These are phyloP conservation scores for Cylas formicarius DNA, from an alignment of 1,140 invertebrate species.

Conservation along the genomic window DNA sequence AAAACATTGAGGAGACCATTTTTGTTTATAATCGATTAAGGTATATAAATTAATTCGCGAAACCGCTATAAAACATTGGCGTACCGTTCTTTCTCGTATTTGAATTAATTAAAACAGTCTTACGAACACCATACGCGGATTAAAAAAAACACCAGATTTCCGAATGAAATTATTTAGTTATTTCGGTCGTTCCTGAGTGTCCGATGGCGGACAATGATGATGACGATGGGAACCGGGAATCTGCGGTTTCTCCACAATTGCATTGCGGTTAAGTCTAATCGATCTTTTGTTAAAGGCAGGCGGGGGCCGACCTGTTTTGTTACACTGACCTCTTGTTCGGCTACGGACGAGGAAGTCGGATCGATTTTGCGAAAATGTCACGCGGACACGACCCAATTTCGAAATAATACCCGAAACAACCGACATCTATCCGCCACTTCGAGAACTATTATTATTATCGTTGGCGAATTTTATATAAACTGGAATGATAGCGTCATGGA, in stretches of 20 bases:
- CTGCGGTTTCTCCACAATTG: conserved; percentile 14
- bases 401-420: too few species aligned
- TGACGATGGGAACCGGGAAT: conserved; percentile 17
- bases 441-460: not conserved
- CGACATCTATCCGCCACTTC: not conserved
- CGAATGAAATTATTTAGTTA: not conserved
- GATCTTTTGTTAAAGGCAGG: conserved; percentile 4
- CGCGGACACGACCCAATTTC: too few species aligned
- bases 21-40: too few species aligned
- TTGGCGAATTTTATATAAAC: not conserved
- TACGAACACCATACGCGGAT: not conserved
- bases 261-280: conserved; percentile 16
- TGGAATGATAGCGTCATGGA: not conserved
- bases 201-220: too few species aligned
- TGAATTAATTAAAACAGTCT: conserved; percentile 4
- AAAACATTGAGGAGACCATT: too few species aligned
- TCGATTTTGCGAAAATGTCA: too few species aligned
- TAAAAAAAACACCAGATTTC: not conserved
- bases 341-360: not conserved
- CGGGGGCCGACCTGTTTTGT: not conserved
- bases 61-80: too few species aligned
- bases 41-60: too few species aligned
- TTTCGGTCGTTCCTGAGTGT: too few species aligned
- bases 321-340: not conserved
- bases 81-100: too few species aligned